These are phyloP conservation scores for Notiomystis cincta DNA, from an alignment of 2,113 vertebrate species.

Conservation along the genomic window DNA sequence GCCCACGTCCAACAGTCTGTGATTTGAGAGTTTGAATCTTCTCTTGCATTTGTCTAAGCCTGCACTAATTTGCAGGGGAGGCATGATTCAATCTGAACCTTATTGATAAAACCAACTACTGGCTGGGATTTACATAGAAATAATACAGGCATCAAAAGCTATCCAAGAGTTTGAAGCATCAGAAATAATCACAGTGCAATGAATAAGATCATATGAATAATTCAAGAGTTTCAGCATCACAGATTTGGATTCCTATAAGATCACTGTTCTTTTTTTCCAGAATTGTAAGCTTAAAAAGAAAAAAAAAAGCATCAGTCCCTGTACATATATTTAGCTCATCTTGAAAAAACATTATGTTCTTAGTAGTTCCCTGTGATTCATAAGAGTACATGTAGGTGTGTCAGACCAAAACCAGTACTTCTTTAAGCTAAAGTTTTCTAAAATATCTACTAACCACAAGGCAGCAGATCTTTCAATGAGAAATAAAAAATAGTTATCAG, in stretches of 20 bases:
- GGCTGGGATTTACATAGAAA: conserved; percentile 60
- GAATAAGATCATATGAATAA: conserved; percentile 56
- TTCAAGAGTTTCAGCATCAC: conserved; percentile 24
- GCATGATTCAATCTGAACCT: conserved; percentile 46
- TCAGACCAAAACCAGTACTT: not conserved
- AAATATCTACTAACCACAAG: not conserved
- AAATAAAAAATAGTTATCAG: not conserved
- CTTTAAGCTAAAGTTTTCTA: not conserved
- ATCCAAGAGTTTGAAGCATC: conserved; percentile 51
- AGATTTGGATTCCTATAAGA: conserved; percentile 40
- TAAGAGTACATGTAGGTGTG: not conserved
- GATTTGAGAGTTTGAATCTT: not conserved
- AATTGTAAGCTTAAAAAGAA: not conserved
- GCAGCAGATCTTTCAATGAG: not conserved
- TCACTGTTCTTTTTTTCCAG: not conserved
- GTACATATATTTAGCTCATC: not conserved
- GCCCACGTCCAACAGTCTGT: not conserved
- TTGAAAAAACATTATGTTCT: not conserved
- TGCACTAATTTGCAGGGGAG: conserved; percentile 19
- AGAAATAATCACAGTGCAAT: conserved; percentile 49
- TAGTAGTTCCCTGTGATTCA: not conserved
- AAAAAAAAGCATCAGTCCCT: not conserved
- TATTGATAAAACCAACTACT: conserved; percentile 58
- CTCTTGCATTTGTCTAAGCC: not conserved
- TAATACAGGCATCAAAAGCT: conserved; percentile 56